Conservation (phyloP, 2,888 invertebrate species). For the Luperina nickerlii region DNA sequence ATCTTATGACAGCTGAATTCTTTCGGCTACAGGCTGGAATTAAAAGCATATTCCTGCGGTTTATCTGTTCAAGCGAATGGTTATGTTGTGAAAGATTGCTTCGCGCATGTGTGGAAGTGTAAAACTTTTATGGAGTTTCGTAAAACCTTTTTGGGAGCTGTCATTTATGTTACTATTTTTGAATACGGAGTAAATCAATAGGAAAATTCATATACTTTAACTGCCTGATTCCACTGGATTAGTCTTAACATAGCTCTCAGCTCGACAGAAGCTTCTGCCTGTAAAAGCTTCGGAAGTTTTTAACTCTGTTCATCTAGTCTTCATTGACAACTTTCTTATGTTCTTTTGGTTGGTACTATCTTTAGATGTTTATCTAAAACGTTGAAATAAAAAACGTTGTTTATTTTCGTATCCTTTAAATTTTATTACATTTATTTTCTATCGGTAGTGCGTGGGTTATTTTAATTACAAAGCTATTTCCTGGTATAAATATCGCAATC, state of each 20-base stretch:
- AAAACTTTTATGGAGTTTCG: constrained; percentile 41
- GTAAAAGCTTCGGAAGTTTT: background rate
- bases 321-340: background rate
- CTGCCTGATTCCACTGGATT: background rate
- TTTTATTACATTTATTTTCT: background rate
- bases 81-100: constrained; percentile 50
- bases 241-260: too few relatives aligned
- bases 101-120: constrained; percentile 28
- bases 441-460: background rate
- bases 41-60: constrained; percentile 76
- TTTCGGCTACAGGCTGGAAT: constrained; percentile 77
- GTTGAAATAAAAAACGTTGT: background rate
- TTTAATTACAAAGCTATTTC: background rate
- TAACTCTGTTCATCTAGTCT: background rate
- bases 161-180: constrained; percentile 19
- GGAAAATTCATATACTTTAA: background rate
- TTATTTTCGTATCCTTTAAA: too few relatives aligned
- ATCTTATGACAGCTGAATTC: constrained; percentile 77
- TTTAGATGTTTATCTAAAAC: background rate
- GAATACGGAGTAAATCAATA: background rate
- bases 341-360: background rate
- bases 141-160: background rate
- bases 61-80: constrained; percentile 56
- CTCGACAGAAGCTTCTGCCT: background rate
- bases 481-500: background rate